Evolutionary conservation across 2,888 invertebrate species (phyloP), one percentile per base, ranked within the genome.

Genomic region (Blastobasis lacticolella): DNA sequence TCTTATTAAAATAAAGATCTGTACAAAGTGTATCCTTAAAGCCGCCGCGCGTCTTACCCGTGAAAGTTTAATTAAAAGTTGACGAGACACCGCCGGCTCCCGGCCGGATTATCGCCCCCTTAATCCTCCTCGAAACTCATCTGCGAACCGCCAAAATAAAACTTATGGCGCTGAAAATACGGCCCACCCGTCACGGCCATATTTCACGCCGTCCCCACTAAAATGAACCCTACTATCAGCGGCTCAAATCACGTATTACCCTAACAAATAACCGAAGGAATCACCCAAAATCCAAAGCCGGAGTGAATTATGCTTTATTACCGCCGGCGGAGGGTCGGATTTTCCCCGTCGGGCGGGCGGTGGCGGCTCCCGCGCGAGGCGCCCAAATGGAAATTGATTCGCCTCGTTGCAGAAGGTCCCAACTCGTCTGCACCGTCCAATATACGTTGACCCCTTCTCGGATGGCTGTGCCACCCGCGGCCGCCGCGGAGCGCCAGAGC

Each of bases 231-330:
- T 69, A 67, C 70, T 66, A 72, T 71, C 71, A 69, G 63, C 67
- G 73, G 76, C 81, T 72, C 81, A 81, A 85, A 85, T 84, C 83
- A 80, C 78, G 78, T 79, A 82, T 83, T 77, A 76, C 81, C 74
- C 71, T 80, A 77, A 76, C 82, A 82, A 83, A 77, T 78, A 78
- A 75, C 75, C 71, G 69, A 63, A 64, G 63, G 69, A 73, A 76
- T 75, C 73, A 70, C 66, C 23, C 67, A 64, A 66, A 70, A 71
- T 64, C 59, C 65, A 57, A 23, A 63, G 67, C 67, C 66, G 51
- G 60, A 66, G 67, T 64, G 75, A 77, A 81, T 76, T 74, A 73
- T 63, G 66, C 78, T 73, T 72, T 83, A 81, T 75, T 69, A 67
- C 68, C 54, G 61, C 54, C 50, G 60, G 46, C 49, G 56, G 61